Evolutionary conservation across 2,888 invertebrate species (phyloP).

Genomic region (Atrina japonica): DNA sequence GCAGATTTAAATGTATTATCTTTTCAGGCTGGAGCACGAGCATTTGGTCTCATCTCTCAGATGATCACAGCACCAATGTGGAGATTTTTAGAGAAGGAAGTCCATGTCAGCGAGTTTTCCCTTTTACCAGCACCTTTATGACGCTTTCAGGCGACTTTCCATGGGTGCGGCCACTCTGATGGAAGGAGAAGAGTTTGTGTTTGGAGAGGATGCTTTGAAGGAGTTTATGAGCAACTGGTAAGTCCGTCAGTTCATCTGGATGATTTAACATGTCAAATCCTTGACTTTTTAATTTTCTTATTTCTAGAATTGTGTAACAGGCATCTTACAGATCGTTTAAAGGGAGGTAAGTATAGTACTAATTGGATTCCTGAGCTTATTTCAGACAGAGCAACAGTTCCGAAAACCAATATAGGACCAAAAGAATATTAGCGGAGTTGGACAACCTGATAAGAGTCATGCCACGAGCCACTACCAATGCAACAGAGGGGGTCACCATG

Average conservation of each 20-base stretch:
- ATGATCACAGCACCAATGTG: slow-evolving; percentile 37
- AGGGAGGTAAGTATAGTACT: slow-evolving; percentile 29
- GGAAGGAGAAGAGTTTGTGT: slow-evolving; percentile 11
- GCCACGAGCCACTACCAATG: too few species aligned
- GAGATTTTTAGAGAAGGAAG: slow-evolving; percentile 23
- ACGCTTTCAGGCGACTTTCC: background rate
- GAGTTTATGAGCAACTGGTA: slow-evolving; percentile 5
- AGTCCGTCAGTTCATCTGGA: background rate
- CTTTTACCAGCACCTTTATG: slow-evolving; percentile 9
- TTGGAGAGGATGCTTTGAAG: slow-evolving; percentile 2
- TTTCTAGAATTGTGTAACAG: slow-evolving; percentile 11
- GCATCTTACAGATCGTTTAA: background rate
- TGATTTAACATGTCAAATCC: slow-evolving; percentile 11
- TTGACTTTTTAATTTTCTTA: slow-evolving; percentile 14
- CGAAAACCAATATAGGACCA: slow-evolving; percentile 2
- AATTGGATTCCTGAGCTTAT: slow-evolving; percentile 19
- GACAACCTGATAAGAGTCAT: slow-evolving; percentile 24
- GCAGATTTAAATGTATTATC: slow-evolving; percentile 24
- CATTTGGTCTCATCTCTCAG: slow-evolving; percentile 33
- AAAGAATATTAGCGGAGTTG: slow-evolving; percentile 21
- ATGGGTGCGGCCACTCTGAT: background rate
- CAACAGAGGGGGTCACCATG: too few species aligned
- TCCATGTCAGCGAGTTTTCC: slow-evolving; percentile 21
- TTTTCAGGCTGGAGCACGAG: slow-evolving; percentile 28
- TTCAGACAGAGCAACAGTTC: background rate